Conservation (phyloP, 2,113 vertebrate genomes). For the Cricetomys ansorgei region DNA sequence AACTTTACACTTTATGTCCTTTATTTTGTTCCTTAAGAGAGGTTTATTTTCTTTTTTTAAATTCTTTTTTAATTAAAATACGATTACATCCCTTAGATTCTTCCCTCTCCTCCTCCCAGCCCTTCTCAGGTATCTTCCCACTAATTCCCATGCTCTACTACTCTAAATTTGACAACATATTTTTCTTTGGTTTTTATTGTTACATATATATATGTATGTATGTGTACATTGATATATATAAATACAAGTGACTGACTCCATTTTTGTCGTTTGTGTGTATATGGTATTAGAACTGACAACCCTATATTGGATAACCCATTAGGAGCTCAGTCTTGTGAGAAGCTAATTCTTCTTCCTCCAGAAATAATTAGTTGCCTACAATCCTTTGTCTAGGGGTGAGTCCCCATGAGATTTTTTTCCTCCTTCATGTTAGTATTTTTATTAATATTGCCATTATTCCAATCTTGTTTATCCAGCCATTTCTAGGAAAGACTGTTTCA, state of each 20-base stretch:
- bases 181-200: not conserved
- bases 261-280: not conserved
- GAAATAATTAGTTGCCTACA: not conserved
- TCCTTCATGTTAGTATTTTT: not conserved
- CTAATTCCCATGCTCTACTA: not conserved
- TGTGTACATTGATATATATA: not conserved
- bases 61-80: not conserved
- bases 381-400: not conserved
- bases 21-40: not conserved
- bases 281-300: not conserved
- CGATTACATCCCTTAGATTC: too few relatives aligned
- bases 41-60: not conserved
- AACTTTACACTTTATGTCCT: not conserved
- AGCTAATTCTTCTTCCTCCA: not conserved
- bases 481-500: not conserved
- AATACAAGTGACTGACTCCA: not conserved
- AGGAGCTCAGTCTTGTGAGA: too few relatives aligned
- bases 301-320: not conserved
- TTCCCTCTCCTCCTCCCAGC: not conserved
- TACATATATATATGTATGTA: fast-evolving
- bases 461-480: too few relatives aligned
- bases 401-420: not conserved
- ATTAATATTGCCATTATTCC: not conserved
- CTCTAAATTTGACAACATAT: not conserved
- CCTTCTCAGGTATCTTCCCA: not conserved